Conservation (phyloP, 2,888 invertebrate genomes). For the Baronia brevicornis region DNA sequence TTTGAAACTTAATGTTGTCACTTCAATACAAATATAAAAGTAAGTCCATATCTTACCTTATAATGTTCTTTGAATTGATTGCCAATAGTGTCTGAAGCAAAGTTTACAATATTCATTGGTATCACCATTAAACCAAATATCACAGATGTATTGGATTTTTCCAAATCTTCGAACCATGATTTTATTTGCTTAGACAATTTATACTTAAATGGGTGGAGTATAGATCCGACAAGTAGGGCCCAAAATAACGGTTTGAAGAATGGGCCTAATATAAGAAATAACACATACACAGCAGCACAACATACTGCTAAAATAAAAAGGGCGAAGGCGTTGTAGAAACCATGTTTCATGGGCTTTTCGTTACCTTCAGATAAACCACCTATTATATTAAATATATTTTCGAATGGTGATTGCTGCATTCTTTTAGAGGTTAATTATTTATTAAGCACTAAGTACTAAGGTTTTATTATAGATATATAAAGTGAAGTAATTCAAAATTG, state of each 20-base stretch:
- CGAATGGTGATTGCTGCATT: conserved; percentile 77
- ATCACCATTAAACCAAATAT: conserved; percentile 75
- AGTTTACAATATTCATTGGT: conserved; percentile 86
- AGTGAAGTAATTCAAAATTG: conserved; percentile 13
- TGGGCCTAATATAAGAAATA: conserved; percentile 91
- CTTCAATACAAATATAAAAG: not conserved
- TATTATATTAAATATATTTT: conserved; percentile 81
- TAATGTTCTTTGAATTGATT: conserved; percentile 80
- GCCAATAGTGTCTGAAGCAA: conserved; percentile 84
- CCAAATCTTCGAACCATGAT: conserved; percentile 84
- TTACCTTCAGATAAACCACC: conserved; percentile 83
- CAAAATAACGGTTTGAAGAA: conserved; percentile 96
- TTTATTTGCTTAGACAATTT: conserved; percentile 84
- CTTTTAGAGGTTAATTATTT: conserved; percentile 10
- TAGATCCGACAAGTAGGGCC: conserved; percentile 97
- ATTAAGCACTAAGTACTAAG: conserved; percentile 8
- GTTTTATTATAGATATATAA: conserved; percentile 48
- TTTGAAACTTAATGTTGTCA: not conserved
- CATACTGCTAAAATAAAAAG: conserved; percentile 82
- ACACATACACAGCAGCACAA: conserved; percentile 82
- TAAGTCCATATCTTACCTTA: conserved; percentile 42
- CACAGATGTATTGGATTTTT: conserved; percentile 80
- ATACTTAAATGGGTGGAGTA: conserved; percentile 95
- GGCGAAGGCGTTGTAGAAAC: conserved; percentile 93
- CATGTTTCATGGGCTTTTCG: conserved; percentile 93